Evolutionary conservation across 2,888 invertebrate genomes (phyloP).

Genomic region (Chrysotoxum bicinctum): DNA sequence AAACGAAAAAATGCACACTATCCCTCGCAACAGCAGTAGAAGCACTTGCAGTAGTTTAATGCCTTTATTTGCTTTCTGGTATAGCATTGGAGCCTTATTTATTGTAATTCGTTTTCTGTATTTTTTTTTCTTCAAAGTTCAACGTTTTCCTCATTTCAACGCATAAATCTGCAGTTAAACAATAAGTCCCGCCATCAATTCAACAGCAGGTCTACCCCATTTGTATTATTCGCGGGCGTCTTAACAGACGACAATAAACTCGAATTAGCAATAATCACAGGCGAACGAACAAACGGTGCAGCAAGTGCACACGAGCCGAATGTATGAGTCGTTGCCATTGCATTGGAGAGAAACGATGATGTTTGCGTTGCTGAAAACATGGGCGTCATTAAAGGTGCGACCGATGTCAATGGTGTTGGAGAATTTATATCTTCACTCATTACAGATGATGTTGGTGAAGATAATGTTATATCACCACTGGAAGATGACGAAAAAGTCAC

Average conservation of each 20-base stretch:
- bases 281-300: constrained; percentile 76
- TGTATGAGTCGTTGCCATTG: constrained; percentile 78
- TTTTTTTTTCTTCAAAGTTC: background rate
- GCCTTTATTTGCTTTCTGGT: constrained; percentile 12
- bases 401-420: constrained; percentile 42
- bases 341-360: constrained; percentile 75
- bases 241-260: constrained; percentile 47
- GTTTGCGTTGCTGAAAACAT: constrained; percentile 21
- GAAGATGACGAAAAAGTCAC: constrained; percentile 60
- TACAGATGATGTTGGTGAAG: constrained; percentile 70
- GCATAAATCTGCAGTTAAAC: constrained; percentile 1
- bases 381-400: constrained; percentile 12
- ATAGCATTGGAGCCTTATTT: background rate
- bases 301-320: constrained; percentile 80
- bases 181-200: constrained; percentile 62
- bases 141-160: background rate
- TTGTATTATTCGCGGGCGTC: constrained; percentile 46
- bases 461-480: constrained; percentile 43
- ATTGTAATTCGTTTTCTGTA: background rate
- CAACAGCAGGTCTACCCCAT: constrained; percentile 54
- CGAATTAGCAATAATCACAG: constrained; percentile 45
- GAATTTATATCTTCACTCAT: constrained; percentile 36
- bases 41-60: constrained; percentile 60
- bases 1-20: constrained; percentile 56
- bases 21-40: constrained; percentile 50